Percentiles rank a stretch among this genome's conserved stretches.
These are phyloP conservation scores for Mechanitis mazaeus DNA, from an alignment of 2,888 invertebrate species.

Conservation along the genomic window DNA sequence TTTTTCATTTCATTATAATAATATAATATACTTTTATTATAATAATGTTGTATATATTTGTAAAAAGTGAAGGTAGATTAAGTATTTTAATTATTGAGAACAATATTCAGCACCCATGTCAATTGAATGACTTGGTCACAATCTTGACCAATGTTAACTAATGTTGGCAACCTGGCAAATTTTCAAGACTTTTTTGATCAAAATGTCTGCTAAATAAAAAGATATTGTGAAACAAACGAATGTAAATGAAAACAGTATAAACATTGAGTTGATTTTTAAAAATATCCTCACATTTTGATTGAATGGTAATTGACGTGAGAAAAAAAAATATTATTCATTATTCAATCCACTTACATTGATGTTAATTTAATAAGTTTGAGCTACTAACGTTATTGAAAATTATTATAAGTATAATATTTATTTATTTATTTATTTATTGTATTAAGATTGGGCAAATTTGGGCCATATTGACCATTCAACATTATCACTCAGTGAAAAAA, in stretches of 20 bases:
- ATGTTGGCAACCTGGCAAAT: too few species aligned
- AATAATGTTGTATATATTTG: too few species aligned
- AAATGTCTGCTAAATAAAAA: background rate
- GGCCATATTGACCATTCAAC: too few species aligned
- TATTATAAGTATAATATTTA: background rate
- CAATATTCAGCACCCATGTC: background rate
- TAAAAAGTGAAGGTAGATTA: too few species aligned
- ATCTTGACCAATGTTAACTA: conserved; percentile 3
- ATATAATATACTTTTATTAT: too few species aligned
- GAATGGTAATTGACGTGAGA: too few species aligned
- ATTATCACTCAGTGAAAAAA: background rate
- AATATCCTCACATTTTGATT: too few species aligned
- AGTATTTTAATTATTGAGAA: background rate
- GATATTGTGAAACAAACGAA: background rate
- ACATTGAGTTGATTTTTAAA: background rate
- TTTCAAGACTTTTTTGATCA: too few species aligned
- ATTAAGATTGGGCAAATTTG: background rate
- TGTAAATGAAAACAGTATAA: conserved; percentile 2
- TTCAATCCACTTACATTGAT: conserved; percentile 3
- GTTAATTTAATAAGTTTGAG: conserved; percentile 1
- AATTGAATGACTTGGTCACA: background rate
- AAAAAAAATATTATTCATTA: conserved; percentile 8
- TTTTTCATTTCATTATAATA: too few species aligned
- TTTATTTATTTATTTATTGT: background rate
- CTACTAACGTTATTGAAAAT: background rate